These are phyloP conservation scores for Crypturellus undulatus DNA, from an alignment of 2,113 vertebrate genomes.

Conservation along the genomic window DNA sequence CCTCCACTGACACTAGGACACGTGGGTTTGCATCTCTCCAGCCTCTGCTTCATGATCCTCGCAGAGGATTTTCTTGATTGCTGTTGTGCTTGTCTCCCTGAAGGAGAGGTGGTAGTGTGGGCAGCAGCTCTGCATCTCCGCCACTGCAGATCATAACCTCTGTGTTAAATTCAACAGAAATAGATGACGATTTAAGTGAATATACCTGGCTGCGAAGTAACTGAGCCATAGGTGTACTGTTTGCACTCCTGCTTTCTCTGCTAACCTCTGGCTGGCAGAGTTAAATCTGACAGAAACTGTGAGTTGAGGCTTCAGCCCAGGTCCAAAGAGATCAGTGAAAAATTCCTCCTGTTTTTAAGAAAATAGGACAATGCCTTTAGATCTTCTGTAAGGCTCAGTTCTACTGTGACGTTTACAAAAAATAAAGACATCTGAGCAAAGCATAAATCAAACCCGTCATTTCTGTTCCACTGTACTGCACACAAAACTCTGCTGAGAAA, in stretches of 20 bases:
- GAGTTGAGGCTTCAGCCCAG: neutral
- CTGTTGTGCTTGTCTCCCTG: accelerated
- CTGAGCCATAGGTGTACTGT: neutral
- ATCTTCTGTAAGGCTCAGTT: neutral
- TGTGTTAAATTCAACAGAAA: neutral
- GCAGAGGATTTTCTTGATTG: neutral
- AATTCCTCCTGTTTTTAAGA: neutral
- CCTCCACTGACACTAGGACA: neutral
- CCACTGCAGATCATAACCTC: neutral
- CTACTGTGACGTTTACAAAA: neutral
- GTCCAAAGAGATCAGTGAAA: neutral
- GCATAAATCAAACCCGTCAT: neutral
- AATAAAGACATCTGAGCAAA: neutral
- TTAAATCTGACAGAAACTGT: neutral
- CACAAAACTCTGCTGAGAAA: neutral
- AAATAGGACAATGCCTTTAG: neutral
- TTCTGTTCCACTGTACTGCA: neutral
- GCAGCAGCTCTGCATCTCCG: neutral
- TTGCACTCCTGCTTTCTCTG: neutral
- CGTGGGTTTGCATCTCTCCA: neutral
- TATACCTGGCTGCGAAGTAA: neutral
- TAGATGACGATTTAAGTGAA: neutral
- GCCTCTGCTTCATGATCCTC: neutral
- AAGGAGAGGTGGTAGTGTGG: neutral
- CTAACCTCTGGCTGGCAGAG: neutral